phyloP scores from a whole-genome alignment of 2,888 invertebrate genomes.

The Monochamus alternatus region DNA sequence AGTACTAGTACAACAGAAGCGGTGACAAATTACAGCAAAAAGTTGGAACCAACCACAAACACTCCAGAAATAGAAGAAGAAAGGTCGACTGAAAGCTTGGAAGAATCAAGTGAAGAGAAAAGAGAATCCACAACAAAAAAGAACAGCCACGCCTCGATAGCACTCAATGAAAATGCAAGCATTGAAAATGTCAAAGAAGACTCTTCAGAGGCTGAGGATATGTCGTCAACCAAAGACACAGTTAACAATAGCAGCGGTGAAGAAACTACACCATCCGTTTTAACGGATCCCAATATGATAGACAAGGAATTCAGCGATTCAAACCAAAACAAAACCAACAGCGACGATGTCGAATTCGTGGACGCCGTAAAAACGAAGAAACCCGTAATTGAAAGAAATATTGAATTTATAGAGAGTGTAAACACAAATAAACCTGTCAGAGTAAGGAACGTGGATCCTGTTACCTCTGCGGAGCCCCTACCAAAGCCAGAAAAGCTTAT shows the following conservation, averaged over 20 bases:
- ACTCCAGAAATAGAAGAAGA: slow-evolving; percentile 20
- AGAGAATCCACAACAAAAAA: slow-evolving; percentile 63
- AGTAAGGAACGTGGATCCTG: slow-evolving; percentile 36
- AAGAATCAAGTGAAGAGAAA: slow-evolving; percentile 59
- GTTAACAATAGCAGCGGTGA: slow-evolving; percentile 55
- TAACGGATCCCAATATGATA: slow-evolving; percentile 44
- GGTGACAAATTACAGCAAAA: slow-evolving; percentile 20
- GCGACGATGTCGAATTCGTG: slow-evolving; percentile 63
- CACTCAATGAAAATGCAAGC: slow-evolving; percentile 65
- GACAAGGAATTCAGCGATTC: slow-evolving; percentile 39
- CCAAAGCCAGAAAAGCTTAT: slow-evolving; percentile 46
- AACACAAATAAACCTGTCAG: slow-evolving; percentile 32
- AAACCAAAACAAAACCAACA: slow-evolving; percentile 37
- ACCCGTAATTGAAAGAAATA: slow-evolving; percentile 22
- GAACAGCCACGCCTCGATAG: slow-evolving; percentile 54
- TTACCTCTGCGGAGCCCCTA: slow-evolving; percentile 43
- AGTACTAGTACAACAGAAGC: not conserved
- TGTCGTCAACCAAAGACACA: slow-evolving; percentile 67
- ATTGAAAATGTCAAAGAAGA: slow-evolving; percentile 56
- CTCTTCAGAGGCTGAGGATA: slow-evolving; percentile 62
- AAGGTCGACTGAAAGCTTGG: slow-evolving; percentile 59
- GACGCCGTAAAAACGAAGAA: slow-evolving; percentile 45
- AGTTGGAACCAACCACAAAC: slow-evolving; percentile 8
- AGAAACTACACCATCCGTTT: slow-evolving; percentile 37
- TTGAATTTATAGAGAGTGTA: slow-evolving; percentile 60